Percentiles rank a stretch among this genome's conserved stretches.
phyloP scores from a whole-genome alignment of 2,797 vertebrate species.

The Streptopelia turtur region DNA sequence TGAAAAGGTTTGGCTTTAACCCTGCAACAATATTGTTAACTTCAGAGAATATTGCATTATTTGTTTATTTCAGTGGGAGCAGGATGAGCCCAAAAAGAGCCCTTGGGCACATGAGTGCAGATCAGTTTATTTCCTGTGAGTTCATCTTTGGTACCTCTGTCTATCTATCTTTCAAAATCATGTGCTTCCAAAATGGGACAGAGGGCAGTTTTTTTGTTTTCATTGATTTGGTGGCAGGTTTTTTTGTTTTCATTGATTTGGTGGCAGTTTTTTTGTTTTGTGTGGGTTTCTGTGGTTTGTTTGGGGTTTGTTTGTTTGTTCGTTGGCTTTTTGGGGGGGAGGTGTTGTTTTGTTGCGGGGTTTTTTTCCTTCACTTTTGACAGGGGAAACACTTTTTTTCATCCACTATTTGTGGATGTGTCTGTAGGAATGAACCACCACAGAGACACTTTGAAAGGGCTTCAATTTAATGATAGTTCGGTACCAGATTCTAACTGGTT shows the following conservation, averaged over 20 bases:
- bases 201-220: not conserved
- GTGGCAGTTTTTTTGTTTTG: not conserved
- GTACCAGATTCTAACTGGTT: not conserved
- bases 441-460: not conserved
- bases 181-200: not conserved
- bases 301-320: no score
- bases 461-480: not conserved
- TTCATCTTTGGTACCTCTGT: not conserved
- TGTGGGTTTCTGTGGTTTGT: no score
- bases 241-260: not conserved
- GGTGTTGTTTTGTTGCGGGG: no score
- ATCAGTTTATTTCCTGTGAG: not conserved
- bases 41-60: not conserved
- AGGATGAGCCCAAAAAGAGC: not conserved
- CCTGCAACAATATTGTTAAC: not conserved
- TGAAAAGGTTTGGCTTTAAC: not conserved
- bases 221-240: no score
- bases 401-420: rapidly evolving
- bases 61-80: not conserved
- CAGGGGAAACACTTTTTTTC: not conserved
- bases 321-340: no score
- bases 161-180: not conserved
- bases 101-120: not conserved
- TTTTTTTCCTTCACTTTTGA: not conserved
- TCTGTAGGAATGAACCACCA: not conserved